A percentile compares a stretch with the other conserved stretches of the same genome.
These are phyloP conservation scores for Polydrusus pterygomalis DNA, from an alignment of 2,888 invertebrate species.

Conservation along the genomic window DNA sequence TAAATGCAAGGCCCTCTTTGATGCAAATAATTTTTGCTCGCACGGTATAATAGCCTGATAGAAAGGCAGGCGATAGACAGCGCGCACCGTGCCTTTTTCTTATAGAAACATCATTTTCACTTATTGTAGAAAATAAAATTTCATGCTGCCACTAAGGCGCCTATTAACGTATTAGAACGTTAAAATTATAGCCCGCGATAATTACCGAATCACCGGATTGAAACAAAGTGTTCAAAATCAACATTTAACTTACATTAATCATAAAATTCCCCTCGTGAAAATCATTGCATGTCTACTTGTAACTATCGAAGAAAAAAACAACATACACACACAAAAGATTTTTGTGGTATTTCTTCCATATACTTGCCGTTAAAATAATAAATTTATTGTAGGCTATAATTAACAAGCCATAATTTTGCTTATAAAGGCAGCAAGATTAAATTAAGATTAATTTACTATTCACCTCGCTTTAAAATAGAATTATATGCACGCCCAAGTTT, in stretches of 20 bases:
- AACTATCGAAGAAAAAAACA: conserved; percentile 7
- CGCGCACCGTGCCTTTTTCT: too few species aligned
- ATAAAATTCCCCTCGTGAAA: conserved; percentile 15
- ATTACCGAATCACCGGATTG: conserved; percentile 14
- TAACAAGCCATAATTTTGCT: conserved; percentile 59
- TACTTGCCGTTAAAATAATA: conserved; percentile 57
- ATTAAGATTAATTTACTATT: conserved; percentile 58
- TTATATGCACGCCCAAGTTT: conserved; percentile 56
- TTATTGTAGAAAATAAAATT: too few species aligned
- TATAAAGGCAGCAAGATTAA: conserved; percentile 58
- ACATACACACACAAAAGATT: conserved; percentile 39
- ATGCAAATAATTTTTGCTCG: too few species aligned
- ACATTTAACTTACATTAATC: conserved; percentile 20
- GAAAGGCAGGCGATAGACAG: too few species aligned
- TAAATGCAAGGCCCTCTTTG: too few species aligned
- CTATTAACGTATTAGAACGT: neutral
- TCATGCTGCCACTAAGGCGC: too few species aligned
- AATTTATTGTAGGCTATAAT: conserved; percentile 59
- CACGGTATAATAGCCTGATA: too few species aligned
- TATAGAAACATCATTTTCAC: too few species aligned
- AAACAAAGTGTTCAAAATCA: conserved; percentile 18
- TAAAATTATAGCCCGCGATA: neutral
- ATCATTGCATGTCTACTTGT: conserved; percentile 13
- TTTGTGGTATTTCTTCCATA: conserved; percentile 48
- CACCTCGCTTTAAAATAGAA: conserved; percentile 57